Conservation (phyloP, 2,113 vertebrate species). For the Odocoileus hemionus region DNA sequence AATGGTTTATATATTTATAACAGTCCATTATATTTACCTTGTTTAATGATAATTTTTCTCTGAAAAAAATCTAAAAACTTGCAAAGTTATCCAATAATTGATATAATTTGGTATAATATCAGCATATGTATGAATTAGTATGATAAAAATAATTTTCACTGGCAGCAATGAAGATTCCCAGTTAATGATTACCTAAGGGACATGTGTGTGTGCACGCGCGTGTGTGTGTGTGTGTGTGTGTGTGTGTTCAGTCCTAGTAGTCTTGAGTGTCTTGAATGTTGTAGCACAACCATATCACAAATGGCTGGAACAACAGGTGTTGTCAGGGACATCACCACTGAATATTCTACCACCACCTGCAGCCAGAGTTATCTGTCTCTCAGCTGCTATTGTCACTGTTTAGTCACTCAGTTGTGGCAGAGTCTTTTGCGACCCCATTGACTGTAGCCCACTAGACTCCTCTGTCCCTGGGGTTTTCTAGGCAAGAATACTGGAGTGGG, state of each 20-base stretch:
- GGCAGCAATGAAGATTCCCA: not conserved
- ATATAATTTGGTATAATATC: not conserved
- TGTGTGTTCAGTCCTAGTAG: no score
- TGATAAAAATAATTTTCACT: not conserved
- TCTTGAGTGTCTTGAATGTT: no score
- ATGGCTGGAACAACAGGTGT: no score
- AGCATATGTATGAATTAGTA: not conserved
- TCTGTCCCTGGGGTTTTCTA: not conserved
- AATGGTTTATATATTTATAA: not conserved
- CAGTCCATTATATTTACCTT: not conserved
- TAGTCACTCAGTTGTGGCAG: no score
- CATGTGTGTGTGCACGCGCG: not conserved
- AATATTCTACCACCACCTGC: no score
- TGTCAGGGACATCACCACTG: no score
- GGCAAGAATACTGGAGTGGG: not conserved
- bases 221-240: no score
- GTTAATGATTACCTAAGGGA: not conserved
- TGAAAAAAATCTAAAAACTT: constrained; percentile 2
- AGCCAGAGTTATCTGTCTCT: no score
- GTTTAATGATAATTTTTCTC: not conserved
- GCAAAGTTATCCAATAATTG: not conserved
- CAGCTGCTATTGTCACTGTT: no score
- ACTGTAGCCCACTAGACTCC: not conserved
- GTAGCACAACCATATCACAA: no score
- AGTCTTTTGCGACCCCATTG: no score